Base-by-base conservation (phyloP, 2,888 invertebrate species). In the Pemphredon lugubris region DNA sequence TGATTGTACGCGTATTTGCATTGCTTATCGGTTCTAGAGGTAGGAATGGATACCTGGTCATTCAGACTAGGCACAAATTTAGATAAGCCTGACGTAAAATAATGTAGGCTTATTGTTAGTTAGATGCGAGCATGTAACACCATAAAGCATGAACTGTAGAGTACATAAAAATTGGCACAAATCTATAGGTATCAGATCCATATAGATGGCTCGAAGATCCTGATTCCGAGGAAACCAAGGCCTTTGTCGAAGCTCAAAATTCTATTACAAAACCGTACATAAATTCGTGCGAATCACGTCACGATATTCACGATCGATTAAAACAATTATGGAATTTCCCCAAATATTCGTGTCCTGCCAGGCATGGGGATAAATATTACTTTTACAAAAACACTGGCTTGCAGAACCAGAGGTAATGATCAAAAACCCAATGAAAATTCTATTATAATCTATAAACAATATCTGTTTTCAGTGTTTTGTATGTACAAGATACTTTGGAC, bases 131-230 rank as follows among this genome's bases (percentile, higher is more conserved):
- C 26, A 7, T 26, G 7, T 5, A 26, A 5, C 7, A 26, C 26
- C 26, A 26, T 26, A 26, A 5, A 7, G 26, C 3, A 26, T 26
- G 26, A 2, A 21, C 34, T 37, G 7, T 44, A 23, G 42, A 2
- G 39, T 26, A 5, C 11, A 44, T 21, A n/a, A n/a, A 18, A 30
- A 30, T 32, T 58, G 26, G 30, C 45, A 9, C 39, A 14, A 55
- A 37, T 44, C 18, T 44, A 6, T 89, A 97, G 97, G 92, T 97
- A 57, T 80, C 89, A 54, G 99, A 99, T 91, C 96, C 97, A 0
- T 99, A 98, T 90, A 94, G 98, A 60, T 99, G 98, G 98, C 90
- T 99, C 65, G 99, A 99, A 90, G 96, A 99, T 90, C 98, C 98
- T 0, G 97, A 98, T 90, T 93, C 96, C 0, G 93, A 94, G 66